Evolutionary conservation across 2,888 invertebrate genomes (phyloP), one percentile per base, ranked within the genome.

Genomic region (Crepidodera aurea): DNA sequence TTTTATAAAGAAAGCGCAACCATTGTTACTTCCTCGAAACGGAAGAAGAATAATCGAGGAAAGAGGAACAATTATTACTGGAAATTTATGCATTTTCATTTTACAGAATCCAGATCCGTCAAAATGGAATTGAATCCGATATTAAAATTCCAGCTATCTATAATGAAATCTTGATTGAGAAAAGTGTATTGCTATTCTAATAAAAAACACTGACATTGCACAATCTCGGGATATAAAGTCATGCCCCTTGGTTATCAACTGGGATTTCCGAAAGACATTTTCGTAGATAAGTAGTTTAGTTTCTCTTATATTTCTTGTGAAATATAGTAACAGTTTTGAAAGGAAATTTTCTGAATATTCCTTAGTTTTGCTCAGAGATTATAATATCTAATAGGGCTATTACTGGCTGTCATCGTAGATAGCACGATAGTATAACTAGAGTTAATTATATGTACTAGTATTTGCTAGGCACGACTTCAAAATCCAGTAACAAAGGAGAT

Each of bases 151-250:
- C 69, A 77, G 73, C 75, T 80, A 81, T 81, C 81, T 81, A 81
- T 80, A 81, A 81, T 81, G 79, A 80, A 81, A 81, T 81, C 81
- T 80, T 79, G 79, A 81, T 81, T 81, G 79, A 75, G 78, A 76
- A 76, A 76, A 77, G 77, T 77, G 77, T 78, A 79, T 79, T 74
- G 75, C 73, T 67, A 68, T 70, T 71, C 77, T 75, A 79, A 78
- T 80, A 79, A 80, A 80, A 79, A 77, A 78, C 39, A 27, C 77
- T 77, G 77, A 78, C 75, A 72, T 73, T 73, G 78, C 75, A 74
- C 71, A 73, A 75, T 71, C 73, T 68, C 63, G 66, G 61, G 60
- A 64, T 68, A 71, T 69, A 69, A 70, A 62, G 65, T 62, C 68
- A 56, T 66, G 69, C 64, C 66, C 67, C 63, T 65, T 39, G 63